Conservation (phyloP, 1,140 invertebrate genomes). For the Brachionus angularis region DNA sequence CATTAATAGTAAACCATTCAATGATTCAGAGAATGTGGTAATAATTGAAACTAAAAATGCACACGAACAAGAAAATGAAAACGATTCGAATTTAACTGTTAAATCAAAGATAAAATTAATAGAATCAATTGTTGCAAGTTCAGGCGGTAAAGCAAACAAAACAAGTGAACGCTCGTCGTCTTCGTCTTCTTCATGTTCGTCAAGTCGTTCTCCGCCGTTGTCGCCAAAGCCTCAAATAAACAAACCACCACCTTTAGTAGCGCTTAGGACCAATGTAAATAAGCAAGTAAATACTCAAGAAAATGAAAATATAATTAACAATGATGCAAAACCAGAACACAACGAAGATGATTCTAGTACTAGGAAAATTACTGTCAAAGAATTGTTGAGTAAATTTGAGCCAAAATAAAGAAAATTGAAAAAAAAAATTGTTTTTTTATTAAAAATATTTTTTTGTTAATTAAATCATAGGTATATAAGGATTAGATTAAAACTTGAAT, state of each 20-base stretch:
- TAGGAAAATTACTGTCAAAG: not conserved
- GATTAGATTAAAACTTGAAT: too few relatives aligned
- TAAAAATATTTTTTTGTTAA: too few relatives aligned
- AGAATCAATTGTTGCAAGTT: conserved; percentile 30
- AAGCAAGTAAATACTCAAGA: not conserved
- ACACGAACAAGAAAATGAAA: not conserved
- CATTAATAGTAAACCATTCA: too few relatives aligned
- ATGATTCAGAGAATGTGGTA: too few relatives aligned
- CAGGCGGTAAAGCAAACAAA: not conserved
- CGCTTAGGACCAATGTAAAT: too few relatives aligned
- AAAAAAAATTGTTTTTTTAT: too few relatives aligned
- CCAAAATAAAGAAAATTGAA: too few relatives aligned
- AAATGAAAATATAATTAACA: not conserved
- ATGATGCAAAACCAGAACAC: not conserved
- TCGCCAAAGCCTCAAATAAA: not conserved
- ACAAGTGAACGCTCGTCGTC: conserved; percentile 15
- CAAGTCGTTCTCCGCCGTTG: conserved; percentile 24
- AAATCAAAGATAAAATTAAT: conserved; percentile 35
- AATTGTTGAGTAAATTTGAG: conserved; percentile 7
- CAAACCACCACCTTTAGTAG: not conserved
- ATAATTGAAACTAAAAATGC: not conserved
- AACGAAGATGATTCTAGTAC: not conserved
- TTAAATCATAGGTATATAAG: too few relatives aligned
- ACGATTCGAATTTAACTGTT: not conserved
- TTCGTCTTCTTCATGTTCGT: conserved; percentile 15